Evolutionary conservation across 2,797 vertebrate species (phyloP).

Genomic region (Phalanger gymnotis): DNA sequence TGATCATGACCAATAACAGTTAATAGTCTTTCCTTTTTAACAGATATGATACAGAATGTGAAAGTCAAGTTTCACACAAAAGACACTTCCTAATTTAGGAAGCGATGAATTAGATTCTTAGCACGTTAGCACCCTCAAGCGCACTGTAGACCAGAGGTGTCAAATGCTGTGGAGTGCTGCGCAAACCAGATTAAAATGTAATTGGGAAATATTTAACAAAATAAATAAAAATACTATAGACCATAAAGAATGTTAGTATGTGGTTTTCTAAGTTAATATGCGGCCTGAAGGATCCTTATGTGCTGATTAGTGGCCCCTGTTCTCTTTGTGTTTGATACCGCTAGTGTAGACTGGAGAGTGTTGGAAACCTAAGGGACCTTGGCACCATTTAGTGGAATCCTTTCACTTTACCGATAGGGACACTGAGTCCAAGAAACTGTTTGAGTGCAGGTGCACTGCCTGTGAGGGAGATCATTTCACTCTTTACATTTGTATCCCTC

Average conservation of each 20-base stretch:
- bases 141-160: neutral
- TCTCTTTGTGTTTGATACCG: neutral
- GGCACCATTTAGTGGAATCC: neutral
- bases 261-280: neutral
- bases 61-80: neutral
- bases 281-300: neutral
- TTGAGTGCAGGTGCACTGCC: too few species aligned
- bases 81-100: neutral
- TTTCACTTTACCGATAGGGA: neutral
- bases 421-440: neutral
- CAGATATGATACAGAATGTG: neutral
- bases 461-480: neutral
- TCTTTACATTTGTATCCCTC: neutral
- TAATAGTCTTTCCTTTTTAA: neutral
- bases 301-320: neutral
- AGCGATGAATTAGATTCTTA: neutral
- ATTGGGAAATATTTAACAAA: neutral
- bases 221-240: neutral
- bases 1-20: neutral
- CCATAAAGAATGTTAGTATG: neutral
- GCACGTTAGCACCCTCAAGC: neutral
- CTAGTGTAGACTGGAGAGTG: neutral
- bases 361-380: neutral
- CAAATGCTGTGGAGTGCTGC: neutral
- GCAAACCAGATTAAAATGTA: neutral